These are phyloP conservation scores for Coelinius sp. DNA, from an alignment of 2,888 invertebrate genomes.

Conservation along the genomic window DNA sequence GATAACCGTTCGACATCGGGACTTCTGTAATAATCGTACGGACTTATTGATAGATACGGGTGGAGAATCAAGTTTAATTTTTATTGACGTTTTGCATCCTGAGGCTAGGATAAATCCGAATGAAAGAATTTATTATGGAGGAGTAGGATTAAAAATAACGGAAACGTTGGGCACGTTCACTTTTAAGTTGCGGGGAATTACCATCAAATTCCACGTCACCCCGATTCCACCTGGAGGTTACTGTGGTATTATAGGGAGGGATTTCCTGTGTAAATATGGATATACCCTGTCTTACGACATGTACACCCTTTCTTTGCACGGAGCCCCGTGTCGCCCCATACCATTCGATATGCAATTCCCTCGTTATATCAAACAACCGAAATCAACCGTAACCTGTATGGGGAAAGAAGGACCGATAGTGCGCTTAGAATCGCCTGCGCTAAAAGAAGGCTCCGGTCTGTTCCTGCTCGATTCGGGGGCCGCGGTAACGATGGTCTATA, in stretches of 20 bases:
- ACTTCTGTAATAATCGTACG: background rate
- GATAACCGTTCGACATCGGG: background rate
- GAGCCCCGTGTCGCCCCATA: background rate
- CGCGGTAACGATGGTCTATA: background rate
- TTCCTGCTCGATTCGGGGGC: background rate
- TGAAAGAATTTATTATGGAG: background rate
- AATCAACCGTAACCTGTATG: background rate
- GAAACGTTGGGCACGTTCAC: background rate
- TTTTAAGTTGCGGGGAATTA: background rate
- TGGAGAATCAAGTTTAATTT: background rate
- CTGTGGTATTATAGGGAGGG: background rate
- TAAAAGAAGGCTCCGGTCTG: background rate
- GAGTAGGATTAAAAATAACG: background rate
- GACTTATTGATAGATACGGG: background rate
- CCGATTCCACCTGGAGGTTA: background rate
- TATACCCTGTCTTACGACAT: background rate
- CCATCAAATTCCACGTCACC: background rate
- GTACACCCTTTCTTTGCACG: background rate
- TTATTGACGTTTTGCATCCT: background rate
- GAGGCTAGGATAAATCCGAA: background rate
- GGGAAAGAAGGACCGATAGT: background rate
- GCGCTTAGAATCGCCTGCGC: background rate
- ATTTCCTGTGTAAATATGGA: background rate
- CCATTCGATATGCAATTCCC: background rate
- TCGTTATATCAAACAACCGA: background rate